Evolutionary conservation across 2,797 vertebrate species (phyloP).

Genomic region (Lacerta viridis): DNA sequence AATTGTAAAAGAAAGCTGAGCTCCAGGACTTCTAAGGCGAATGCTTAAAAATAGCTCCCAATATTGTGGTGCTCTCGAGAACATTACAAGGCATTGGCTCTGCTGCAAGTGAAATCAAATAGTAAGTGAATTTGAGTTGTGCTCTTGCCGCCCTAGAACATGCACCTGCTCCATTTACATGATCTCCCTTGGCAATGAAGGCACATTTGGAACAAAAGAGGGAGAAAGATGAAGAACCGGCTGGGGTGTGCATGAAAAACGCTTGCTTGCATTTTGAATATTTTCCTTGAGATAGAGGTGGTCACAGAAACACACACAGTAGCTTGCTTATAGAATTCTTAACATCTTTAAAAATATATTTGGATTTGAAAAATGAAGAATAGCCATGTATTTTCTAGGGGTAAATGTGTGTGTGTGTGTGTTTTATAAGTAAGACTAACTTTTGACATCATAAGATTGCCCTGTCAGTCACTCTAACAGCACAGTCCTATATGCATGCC

Average conservation of each 20-base stretch:
- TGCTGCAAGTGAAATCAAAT: background rate
- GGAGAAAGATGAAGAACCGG: background rate
- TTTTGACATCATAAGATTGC: no score
- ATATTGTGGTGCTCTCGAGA: background rate
- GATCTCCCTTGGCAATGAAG: background rate
- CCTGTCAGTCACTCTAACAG: background rate
- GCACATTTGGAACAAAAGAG: conserved; percentile 3
- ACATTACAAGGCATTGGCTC: conserved; percentile 6
- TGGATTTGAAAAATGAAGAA: no score
- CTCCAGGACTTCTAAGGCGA: conserved; percentile 13
- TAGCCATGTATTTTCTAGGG: no score
- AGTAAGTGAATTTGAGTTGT: background rate
- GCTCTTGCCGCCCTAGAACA: background rate
- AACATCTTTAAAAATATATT: no score
- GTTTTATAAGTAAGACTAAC: no score
- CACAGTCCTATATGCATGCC: no score
- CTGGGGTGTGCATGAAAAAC: background rate
- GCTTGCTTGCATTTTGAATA: background rate
- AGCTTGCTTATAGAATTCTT: background rate
- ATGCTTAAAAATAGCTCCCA: conserved; percentile 14
- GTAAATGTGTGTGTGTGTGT: no score
- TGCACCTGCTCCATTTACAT: conserved; percentile 5
- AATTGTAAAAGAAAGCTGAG: background rate
- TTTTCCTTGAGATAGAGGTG: conserved; percentile 13
- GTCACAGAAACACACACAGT: background rate